These are phyloP conservation scores for Lutjanus argentimaculatus DNA, from an alignment of 2,797 vertebrate genomes.

Conservation along the genomic window DNA sequence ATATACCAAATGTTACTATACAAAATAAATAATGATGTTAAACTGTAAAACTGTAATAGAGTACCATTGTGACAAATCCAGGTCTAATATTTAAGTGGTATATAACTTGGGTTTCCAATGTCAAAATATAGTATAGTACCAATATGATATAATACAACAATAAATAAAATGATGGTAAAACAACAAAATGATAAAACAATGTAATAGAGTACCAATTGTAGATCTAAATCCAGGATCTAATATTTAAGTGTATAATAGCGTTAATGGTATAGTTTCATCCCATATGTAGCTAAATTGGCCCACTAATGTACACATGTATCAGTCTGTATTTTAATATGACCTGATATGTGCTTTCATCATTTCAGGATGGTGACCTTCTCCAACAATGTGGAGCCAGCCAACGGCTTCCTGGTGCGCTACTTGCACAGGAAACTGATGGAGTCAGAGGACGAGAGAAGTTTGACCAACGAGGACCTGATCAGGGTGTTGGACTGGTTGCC, in stretches of 20 bases:
- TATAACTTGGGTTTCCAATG: too few species aligned
- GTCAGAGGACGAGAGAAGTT: constrained; percentile 91
- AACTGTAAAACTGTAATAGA: not conserved
- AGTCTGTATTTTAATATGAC: not conserved
- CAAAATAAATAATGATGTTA: too few species aligned
- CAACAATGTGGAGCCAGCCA: constrained; percentile 98
- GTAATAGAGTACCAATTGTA: not conserved
- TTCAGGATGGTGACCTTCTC: constrained; percentile 98
- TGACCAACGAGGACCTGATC: constrained; percentile 93
- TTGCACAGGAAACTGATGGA: constrained; percentile 97
- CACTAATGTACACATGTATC: not conserved
- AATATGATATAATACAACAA: too few species aligned
- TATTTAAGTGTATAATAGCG: not conserved
- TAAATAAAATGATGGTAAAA: too few species aligned
- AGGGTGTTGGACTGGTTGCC: constrained; percentile 97
- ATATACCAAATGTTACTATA: too few species aligned
- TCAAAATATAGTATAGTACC: too few species aligned
- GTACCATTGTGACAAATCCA: too few species aligned
- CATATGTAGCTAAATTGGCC: not conserved
- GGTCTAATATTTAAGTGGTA: too few species aligned
- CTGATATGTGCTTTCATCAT: not conserved
- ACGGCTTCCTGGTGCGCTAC: constrained; percentile 97
- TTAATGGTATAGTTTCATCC: not conserved
- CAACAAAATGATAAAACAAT: too few species aligned
- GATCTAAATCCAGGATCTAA: not conserved